Conservation (phyloP, 2,113 vertebrate genomes). For the Bucco capensis region DNA sequence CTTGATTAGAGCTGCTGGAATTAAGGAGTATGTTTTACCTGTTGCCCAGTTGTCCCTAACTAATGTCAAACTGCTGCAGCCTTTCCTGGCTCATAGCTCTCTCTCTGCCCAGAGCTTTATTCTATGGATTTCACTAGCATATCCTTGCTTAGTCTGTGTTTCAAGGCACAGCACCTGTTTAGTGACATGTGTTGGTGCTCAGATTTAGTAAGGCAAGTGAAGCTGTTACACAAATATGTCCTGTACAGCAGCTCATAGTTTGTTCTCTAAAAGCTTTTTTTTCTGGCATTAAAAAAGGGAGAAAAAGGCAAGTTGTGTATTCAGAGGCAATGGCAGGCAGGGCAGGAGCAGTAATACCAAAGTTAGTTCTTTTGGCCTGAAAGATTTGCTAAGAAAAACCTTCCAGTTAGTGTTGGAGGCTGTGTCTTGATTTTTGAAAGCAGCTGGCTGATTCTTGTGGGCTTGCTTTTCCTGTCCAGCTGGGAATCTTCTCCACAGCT, state of each 20-base stretch:
- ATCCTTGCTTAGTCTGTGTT: not conserved
- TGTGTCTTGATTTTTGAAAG: not conserved
- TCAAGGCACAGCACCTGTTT: not conserved
- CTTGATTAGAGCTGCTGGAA: not conserved
- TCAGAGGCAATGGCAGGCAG: not conserved
- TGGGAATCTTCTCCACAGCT: conserved; percentile 56
- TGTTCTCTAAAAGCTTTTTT: not conserved
- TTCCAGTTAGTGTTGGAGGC: not conserved
- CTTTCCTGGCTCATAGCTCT: not conserved
- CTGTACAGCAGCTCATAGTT: not conserved
- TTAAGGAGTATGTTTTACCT: not conserved
- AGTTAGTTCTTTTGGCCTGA: not conserved
- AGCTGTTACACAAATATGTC: not conserved
- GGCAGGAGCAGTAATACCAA: not conserved
- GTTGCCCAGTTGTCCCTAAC: not conserved
- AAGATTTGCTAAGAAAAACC: not conserved
- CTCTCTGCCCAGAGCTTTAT: not conserved
- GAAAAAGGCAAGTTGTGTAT: not conserved
- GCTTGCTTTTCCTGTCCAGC: conserved; percentile 53
- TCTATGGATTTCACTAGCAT: not conserved
- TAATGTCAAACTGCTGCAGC: not conserved
- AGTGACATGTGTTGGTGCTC: not conserved
- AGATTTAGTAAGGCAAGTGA: not conserved
- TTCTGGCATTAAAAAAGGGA: not conserved
- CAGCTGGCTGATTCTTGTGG: conserved; percentile 47